Conservation (phyloP, 53 echinoderm and acorn worm species). For the Luidia sarsii region DNA sequence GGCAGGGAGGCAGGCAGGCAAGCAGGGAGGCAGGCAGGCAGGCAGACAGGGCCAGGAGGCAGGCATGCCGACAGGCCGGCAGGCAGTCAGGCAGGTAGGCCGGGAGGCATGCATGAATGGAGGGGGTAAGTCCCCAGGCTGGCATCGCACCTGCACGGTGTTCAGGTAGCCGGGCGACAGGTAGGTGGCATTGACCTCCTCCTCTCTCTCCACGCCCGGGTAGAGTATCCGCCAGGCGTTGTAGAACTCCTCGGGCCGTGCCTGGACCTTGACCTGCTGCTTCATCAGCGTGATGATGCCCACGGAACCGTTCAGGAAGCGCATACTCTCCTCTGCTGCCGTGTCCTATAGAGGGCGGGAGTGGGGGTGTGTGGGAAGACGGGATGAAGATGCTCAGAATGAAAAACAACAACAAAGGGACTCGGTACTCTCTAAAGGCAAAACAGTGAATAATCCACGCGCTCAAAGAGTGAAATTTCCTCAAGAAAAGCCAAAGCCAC, state of each 20-base stretch:
- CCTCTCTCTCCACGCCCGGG: conserved; percentile 59
- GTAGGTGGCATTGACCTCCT: conserved; percentile 51
- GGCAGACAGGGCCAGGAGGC: too few relatives aligned
- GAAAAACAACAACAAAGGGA: background rate
- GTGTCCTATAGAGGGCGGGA: conserved; percentile 23
- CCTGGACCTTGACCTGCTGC: conserved; percentile 75
- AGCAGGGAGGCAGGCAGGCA: too few relatives aligned
- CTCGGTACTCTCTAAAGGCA: too few relatives aligned
- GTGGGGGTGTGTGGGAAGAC: background rate
- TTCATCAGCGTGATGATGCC: conserved; percentile 88
- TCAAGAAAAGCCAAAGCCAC: too few relatives aligned
- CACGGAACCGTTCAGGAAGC: conserved; percentile 82
- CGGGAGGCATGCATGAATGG: too few relatives aligned
- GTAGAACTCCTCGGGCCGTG: conserved; percentile 53
- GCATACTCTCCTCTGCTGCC: conserved; percentile 52
- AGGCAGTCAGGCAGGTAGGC: too few relatives aligned
- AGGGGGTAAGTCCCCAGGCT: too few relatives aligned
- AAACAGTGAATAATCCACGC: too few relatives aligned
- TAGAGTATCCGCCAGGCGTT: conserved; percentile 84
- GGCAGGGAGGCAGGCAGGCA: too few relatives aligned
- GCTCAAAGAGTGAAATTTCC: too few relatives aligned
- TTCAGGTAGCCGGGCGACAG: conserved; percentile 66
- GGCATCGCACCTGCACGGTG: conserved; percentile 69
- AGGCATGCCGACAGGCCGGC: too few relatives aligned
- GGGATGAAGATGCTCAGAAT: background rate